phyloP scores from a whole-genome alignment of 2,797 vertebrate genomes.

The Pangasius macronema region DNA sequence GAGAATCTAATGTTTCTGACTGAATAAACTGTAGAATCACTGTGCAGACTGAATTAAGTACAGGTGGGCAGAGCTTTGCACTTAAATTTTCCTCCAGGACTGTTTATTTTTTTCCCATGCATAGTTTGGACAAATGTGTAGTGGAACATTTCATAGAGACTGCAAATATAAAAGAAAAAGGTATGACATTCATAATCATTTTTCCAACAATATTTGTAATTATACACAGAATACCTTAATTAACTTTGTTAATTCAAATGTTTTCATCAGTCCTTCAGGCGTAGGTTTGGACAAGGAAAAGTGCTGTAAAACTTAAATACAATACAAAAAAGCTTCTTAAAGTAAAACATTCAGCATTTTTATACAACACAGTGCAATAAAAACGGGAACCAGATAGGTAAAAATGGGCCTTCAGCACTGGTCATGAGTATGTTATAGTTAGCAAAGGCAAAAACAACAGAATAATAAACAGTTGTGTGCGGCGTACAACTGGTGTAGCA shows the following conservation, averaged over 20 bases:
- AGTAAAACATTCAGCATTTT: constrained; percentile 78
- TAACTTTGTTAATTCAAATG: constrained; percentile 53
- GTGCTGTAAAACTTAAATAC: constrained; percentile 83
- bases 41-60: constrained; percentile 2
- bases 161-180: constrained; percentile 39
- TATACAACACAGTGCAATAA: constrained; percentile 77
- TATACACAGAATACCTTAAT: constrained; percentile 66
- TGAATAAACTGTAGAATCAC: not conserved
- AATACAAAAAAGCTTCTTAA: constrained; percentile 70
- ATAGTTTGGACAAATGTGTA: constrained; percentile 86
- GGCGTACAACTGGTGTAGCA: constrained; percentile 53
- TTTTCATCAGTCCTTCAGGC: constrained; percentile 71
- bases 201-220: constrained; percentile 68
- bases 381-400: constrained; percentile 49
- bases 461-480: constrained; percentile 64
- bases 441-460: constrained; percentile 51
- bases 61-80: constrained; percentile 38
- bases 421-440: constrained; percentile 53
- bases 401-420: constrained; percentile 61
- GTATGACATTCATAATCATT: constrained; percentile 74
- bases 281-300: constrained; percentile 67
- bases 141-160: constrained; percentile 68
- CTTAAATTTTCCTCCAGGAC: constrained; percentile 77
- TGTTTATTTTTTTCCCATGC: constrained; percentile 83
- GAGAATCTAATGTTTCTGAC: not conserved